Percentiles rank a stretch among this genome's conserved stretches.
Evolutionary conservation across 2,797 vertebrate genomes (phyloP).

Genomic region (Syngnathus rostellatus): DNA sequence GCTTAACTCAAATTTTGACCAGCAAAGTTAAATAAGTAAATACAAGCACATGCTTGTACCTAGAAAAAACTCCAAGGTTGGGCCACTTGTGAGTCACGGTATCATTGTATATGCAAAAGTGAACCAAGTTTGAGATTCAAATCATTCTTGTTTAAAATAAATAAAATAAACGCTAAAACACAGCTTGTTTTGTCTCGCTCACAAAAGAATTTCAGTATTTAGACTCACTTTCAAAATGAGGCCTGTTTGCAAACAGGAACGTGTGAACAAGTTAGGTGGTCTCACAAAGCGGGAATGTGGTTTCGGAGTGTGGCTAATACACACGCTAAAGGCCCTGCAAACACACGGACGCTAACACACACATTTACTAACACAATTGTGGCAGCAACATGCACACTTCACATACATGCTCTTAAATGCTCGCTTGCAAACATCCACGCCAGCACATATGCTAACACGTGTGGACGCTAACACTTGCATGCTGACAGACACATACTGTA

Average conservation of each 20-base stretch:
- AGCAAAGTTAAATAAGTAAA: no score
- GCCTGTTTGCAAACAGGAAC: background rate
- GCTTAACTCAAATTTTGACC: no score
- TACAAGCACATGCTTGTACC: no score
- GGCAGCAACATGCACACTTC: background rate
- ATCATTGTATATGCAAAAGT: background rate
- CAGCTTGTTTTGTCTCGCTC: no score
- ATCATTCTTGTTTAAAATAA: background rate
- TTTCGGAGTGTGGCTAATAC: background rate
- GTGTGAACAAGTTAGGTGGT: background rate
- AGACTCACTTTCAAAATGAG: background rate
- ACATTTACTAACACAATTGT: background rate
- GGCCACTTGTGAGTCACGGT: no score
- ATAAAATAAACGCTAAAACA: background rate
- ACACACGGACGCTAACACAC: background rate
- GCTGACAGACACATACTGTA: no score
- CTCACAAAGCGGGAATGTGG: background rate
- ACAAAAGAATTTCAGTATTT: no score
- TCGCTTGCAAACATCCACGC: background rate
- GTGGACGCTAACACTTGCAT: no score
- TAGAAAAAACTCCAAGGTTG: no score
- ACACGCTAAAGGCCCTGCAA: no score
- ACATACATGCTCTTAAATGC: background rate
- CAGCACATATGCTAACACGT: no score
- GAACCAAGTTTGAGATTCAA: background rate